Base-by-base conservation (phyloP, 2,888 invertebrate genomes). In the Trissolcus brochymenae region DNA sequence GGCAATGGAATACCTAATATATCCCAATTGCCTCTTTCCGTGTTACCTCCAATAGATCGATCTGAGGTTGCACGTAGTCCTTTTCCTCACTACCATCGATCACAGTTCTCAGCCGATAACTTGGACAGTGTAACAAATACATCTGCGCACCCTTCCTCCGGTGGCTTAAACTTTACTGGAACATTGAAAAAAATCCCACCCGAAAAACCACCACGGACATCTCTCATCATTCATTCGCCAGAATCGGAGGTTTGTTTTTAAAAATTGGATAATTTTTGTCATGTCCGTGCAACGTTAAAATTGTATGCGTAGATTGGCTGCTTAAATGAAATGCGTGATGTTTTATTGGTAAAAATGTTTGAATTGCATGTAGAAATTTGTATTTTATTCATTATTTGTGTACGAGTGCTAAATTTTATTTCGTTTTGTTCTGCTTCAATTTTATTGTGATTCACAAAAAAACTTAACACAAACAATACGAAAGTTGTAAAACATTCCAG, bases 121-220 rank as follows among this genome's bases (percentile, higher is more conserved):
- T 78, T 82, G 71, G 84, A 85, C 49, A 76, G 67, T 73, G 72
- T 57, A 55, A 80, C 65, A 59, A 82, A 80, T 70, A 49, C 79
- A 53, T 57, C 82, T 9, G 70, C 79, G 29, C 55, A 82, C 13
- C 46, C 79, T 41, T 74, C 77, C 50, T 67, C 79, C 7, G 59
- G 71, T 6, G 77, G 80, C 6, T 76, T 70, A 4, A 83, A 82
- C 60, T 84, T 88, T 67, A 85, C 87, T 9, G 88, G 88, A 2
- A 88, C 88, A 0, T 71, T 89, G 77, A 89, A 88, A 82, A 89
- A 88, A 68, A 85, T 89, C 29, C 88, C 89, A 13, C 89, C 89
- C 7, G 89, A 89, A 79, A 89, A 89, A 75, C 89, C 89, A 50
- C 89, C 89, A 17, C 85, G 89, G 72, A 87, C 88, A 1, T 88